phyloP scores from a whole-genome alignment of 2,797 vertebrate genomes.

The Notoglanidium macrostoma region DNA sequence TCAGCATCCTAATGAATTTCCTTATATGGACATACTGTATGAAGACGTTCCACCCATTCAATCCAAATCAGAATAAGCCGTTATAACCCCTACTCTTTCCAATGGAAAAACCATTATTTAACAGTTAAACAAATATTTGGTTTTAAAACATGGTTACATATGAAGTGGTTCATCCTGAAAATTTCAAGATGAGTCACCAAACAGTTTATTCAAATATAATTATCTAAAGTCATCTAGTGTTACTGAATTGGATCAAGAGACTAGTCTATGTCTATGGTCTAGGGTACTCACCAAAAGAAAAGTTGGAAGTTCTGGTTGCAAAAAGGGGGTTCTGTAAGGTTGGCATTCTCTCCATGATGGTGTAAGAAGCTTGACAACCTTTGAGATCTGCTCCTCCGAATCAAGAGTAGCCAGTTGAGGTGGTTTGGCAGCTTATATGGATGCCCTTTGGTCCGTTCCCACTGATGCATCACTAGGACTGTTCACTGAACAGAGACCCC shows the following conservation, averaged over 20 bases:
- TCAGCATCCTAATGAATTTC: background rate
- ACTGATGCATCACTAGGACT: background rate
- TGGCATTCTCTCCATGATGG: background rate
- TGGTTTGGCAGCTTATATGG: background rate
- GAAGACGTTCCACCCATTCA: background rate
- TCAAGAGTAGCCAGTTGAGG: background rate
- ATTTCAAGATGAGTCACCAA: background rate
- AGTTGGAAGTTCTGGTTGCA: background rate
- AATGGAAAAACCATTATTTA: background rate
- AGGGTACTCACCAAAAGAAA: background rate
- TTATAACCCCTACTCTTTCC: background rate
- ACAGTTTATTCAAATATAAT: background rate
- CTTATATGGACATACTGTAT: background rate
- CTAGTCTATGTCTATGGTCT: background rate
- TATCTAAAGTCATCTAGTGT: background rate
- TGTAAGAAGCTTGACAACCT: background rate
- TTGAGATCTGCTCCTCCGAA: background rate
- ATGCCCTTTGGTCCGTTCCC: background rate
- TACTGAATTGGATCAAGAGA: background rate
- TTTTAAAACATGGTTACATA: background rate
- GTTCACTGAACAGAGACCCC: background rate
- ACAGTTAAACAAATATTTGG: background rate
- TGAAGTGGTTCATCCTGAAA: background rate
- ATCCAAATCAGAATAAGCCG: background rate
- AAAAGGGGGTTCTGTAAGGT: background rate